Evolutionary conservation across 1,140 invertebrate genomes (phyloP), one percentile per base, ranked within the genome.

Genomic region (Tyrophagus putrescentiae): DNA sequence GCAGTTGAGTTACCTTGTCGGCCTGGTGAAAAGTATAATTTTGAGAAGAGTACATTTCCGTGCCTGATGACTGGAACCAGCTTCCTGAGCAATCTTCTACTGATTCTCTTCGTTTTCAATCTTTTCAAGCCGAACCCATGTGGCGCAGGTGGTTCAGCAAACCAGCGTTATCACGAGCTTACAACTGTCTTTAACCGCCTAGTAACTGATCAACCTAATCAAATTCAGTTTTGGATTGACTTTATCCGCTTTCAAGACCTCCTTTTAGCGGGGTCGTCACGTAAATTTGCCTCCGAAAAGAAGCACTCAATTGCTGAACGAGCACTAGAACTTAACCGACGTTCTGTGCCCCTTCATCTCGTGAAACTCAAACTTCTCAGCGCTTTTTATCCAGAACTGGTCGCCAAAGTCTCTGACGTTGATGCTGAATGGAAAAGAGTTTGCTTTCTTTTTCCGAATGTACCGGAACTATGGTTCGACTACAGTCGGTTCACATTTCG

Each of bases 241-340:
- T 76, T 76, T 72, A 68, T 76, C 5, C 62, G 68, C 25, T 76
- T 74, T 65, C 76, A 77, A 65, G 73, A 73, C 60, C 62, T 69
- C 23, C 42, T 62, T 13, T 64, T 61, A 58, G 42, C 44, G 32
- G 44, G 44, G 57, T 56, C 7, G 60, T 28, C 4, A 53, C 57
- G 63, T 41, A 65, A 60, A 27, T 62, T 69, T 29, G 59, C 73
- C 4, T 41, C 66, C 16, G 75, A 77, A 52, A 76, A 73, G 61
- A 76, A 76, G 62, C 48, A 74, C 23, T 62, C 72, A 16, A 73
- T 77, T 42, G 58, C 76, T 27, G 71, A 75, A 4, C 70, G 72
- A 64, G 76, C 76, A 23, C 62, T 77, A n/a, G 68, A 70, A 57
- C 61, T 65, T 21, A 77, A 77, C 65, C 72, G 73, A 0, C 68